Base-by-base conservation (phyloP, 2,888 invertebrate species). In the Polydrusus tereticollis region DNA sequence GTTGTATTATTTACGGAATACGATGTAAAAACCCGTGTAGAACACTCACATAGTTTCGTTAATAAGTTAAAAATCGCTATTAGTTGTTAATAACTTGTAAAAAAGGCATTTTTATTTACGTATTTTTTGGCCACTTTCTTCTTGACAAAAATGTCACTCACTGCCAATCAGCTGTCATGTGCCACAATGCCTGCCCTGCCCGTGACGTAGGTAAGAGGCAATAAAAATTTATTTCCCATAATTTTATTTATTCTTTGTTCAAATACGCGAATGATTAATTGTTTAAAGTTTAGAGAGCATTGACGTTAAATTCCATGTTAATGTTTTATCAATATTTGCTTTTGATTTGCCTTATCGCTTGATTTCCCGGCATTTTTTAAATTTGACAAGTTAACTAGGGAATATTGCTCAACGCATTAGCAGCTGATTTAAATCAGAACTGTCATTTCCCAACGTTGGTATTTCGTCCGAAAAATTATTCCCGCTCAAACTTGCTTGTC, bases 71-170 rank as follows among this genome's bases (percentile, higher is more conserved):
- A 60, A 26, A n/a, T n/a, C 2, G 6, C 20, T 33, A 29, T 62
- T 29, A 33, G 12, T 60, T 20, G n/a, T 16, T 29, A 62, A 47
- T 64, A 38, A 38, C 6, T 29, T 21, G 7, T 55, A 18, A 43
- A 63, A 57, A 65, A 38, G 41, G 65, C 65, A 65, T 65, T 43
- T 64, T 52, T 64, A 52, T 33, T 55, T 65, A 65, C 58, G 67
- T 50, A 59, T 59, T 47, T 65, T 45, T 36, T 55, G 20, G 41
- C 18, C 16, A 20, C 16, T 50, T 21, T 60, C 18, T 26, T 8
- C 18, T 38, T 50, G 50, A 64, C 63, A 64, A 64, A 64, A 64
- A 33, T 50, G 50, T 64, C 52, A 64, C 63, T 23, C 33, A 26
- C 26, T 58, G 36, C 36, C 29, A 52, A 7, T 5, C 1, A 10